phyloP scores from a whole-genome alignment of 2,888 invertebrate species.

The Perizoma affinitatum region DNA sequence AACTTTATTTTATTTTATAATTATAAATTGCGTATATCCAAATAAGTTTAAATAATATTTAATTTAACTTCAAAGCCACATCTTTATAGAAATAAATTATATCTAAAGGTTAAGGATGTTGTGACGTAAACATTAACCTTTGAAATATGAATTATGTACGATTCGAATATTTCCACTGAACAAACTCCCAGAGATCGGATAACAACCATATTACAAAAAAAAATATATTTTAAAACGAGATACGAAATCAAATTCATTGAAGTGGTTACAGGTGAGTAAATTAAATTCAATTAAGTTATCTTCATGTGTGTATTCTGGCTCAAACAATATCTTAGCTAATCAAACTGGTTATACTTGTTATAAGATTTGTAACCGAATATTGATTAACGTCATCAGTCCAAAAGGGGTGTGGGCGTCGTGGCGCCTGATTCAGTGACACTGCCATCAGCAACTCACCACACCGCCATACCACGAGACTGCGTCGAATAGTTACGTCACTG shows the following conservation, averaged over 20 bases:
- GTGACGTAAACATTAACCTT: constrained; percentile 50
- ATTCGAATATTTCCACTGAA: constrained; percentile 5
- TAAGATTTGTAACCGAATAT: constrained; percentile 29
- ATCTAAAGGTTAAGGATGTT: constrained; percentile 45
- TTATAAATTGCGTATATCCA: no score
- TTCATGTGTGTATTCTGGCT: constrained; percentile 18
- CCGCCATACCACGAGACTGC: constrained; percentile 18
- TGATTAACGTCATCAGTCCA: constrained; percentile 29
- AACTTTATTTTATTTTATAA: no score
- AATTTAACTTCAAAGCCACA: constrained; percentile 38
- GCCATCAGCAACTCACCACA: constrained; percentile 1
- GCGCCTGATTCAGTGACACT: constrained; percentile 40
- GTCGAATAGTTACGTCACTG: constrained; percentile 10
- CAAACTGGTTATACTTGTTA: constrained; percentile 21
- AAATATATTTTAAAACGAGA: constrained; percentile 3
- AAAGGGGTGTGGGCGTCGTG: constrained; percentile 34
- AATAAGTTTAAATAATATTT: constrained; percentile 13
- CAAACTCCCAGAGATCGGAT: not conserved
- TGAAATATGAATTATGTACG: constrained; percentile 17
- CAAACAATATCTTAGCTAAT: constrained; percentile 23
- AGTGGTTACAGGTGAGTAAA: constrained; percentile 4
- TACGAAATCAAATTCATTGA: constrained; percentile 12
- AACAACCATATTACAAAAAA: not conserved
- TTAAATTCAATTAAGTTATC: constrained; percentile 10
- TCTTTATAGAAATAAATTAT: constrained; percentile 42